phyloP scores from a whole-genome alignment of 1,140 invertebrate genomes.

The Ceratoteleas bidentatus region DNA sequence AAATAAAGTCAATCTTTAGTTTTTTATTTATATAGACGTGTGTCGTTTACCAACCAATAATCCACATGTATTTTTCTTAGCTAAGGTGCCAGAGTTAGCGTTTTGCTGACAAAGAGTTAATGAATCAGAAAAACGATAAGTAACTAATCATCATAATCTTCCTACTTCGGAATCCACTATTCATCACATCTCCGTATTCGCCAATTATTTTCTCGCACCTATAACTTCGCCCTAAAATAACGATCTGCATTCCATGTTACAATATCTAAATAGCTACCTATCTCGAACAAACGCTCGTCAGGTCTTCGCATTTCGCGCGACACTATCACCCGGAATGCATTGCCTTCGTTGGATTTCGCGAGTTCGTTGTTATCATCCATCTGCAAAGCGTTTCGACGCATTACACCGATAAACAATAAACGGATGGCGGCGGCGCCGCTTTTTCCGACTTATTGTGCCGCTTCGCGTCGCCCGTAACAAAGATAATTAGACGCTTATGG shows the following conservation, averaged over 20 bases:
- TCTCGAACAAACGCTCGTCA: conserved; percentile 5
- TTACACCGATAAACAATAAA: conserved; percentile 33
- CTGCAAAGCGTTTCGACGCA: conserved; percentile 9
- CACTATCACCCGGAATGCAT: conserved; percentile 10
- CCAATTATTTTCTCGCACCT: too few relatives aligned
- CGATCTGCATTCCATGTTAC: neutral
- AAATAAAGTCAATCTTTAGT: too few relatives aligned
- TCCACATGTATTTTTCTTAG: too few relatives aligned
- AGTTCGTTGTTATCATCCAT: neutral
- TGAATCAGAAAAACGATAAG: too few relatives aligned
- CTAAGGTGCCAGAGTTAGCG: too few relatives aligned
- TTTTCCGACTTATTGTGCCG: conserved; percentile 34
- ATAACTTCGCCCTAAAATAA: too few relatives aligned
- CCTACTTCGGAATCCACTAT: too few relatives aligned
- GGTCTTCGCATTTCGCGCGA: neutral
- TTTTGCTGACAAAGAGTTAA: too few relatives aligned
- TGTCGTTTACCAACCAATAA: too few relatives aligned
- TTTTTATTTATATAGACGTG: too few relatives aligned
- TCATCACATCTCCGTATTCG: too few relatives aligned
- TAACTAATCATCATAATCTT: too few relatives aligned
- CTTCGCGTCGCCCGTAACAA: conserved; percentile 8
- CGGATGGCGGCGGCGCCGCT: neutral
- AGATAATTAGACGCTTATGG: conserved; percentile 50
- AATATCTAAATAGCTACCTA: neutral
- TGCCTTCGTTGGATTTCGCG: neutral